Conservation (phyloP, 2,797 vertebrate species). For the Toxotes lorentzi region DNA sequence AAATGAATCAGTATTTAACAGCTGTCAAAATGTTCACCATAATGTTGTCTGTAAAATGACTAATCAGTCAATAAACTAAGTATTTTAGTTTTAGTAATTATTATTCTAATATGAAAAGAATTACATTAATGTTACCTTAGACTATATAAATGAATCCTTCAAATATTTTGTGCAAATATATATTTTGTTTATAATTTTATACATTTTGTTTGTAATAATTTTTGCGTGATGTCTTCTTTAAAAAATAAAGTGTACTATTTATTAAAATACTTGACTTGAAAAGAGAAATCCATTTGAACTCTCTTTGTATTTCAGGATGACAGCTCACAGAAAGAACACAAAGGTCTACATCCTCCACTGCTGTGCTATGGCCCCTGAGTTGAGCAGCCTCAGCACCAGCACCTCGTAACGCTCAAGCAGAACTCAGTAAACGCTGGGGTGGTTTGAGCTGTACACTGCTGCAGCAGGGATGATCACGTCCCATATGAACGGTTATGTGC, state of each 20-base stretch:
- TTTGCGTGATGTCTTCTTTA: background rate
- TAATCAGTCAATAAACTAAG: background rate
- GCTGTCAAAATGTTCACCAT: no score
- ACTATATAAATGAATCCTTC: background rate
- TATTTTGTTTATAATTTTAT: background rate
- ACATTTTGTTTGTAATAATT: background rate
- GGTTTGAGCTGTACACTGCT: conserved; percentile 43
- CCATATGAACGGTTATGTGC: conserved; percentile 92
- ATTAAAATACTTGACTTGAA: background rate
- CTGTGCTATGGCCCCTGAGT: conserved; percentile 65
- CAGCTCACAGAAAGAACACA: conserved; percentile 14
- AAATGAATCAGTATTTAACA: no score
- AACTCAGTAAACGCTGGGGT: conserved; percentile 55
- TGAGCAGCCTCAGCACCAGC: conserved; percentile 25
- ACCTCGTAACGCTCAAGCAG: conserved; percentile 42
- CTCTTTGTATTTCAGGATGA: conserved; percentile 70
- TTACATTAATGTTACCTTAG: background rate
- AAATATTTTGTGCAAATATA: background rate
- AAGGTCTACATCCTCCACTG: conserved; percentile 22
- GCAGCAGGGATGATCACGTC: conserved; percentile 90
- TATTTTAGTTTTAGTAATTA: background rate
- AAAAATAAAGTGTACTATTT: background rate
- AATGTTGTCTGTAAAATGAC: no score
- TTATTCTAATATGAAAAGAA: background rate
- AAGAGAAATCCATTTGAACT: background rate